phyloP scores from a whole-genome alignment of 1,140 invertebrate species.

The Maconellicoccus hirsutus region DNA sequence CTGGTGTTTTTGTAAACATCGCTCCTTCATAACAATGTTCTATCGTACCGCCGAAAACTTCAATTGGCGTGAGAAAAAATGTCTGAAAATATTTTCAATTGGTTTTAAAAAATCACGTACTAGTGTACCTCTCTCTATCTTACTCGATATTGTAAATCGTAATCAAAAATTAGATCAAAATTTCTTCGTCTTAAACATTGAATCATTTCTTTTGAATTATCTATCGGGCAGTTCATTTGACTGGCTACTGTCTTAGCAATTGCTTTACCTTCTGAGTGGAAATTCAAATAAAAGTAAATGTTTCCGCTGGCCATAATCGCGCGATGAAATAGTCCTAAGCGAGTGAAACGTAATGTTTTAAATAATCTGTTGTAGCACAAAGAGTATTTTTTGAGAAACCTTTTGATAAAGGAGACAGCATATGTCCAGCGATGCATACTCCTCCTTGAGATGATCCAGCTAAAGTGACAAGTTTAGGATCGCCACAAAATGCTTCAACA shows the following conservation, averaged over 20 bases:
- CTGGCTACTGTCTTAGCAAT: slow-evolving; percentile 52
- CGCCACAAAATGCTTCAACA: slow-evolving; percentile 44
- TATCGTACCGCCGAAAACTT: not conserved
- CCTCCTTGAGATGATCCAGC: slow-evolving; percentile 46
- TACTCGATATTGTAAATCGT: not conserved
- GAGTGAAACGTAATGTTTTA: not conserved
- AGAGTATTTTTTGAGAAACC: too few species aligned
- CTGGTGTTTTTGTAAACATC: not conserved
- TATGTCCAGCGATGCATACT: not conserved
- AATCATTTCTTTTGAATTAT: slow-evolving; percentile 45
- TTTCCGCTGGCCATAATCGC: slow-evolving; percentile 41
- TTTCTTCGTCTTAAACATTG: slow-evolving; percentile 47
- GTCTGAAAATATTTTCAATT: not conserved
- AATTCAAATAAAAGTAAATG: slow-evolving; percentile 52
- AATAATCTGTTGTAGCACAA: too few species aligned
- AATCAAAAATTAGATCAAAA: not conserved
- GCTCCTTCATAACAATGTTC: not conserved
- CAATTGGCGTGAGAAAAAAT: not conserved
- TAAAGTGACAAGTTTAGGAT: slow-evolving; percentile 42
- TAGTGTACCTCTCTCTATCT: not conserved
- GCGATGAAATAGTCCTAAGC: slow-evolving; percentile 25
- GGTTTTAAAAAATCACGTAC: not conserved
- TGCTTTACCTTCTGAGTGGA: slow-evolving; percentile 48
- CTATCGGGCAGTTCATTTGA: slow-evolving; percentile 53
- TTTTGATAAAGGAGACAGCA: not conserved